phyloP scores from a whole-genome alignment of 2,888 invertebrate species.

The Argyra leucocephala region DNA sequence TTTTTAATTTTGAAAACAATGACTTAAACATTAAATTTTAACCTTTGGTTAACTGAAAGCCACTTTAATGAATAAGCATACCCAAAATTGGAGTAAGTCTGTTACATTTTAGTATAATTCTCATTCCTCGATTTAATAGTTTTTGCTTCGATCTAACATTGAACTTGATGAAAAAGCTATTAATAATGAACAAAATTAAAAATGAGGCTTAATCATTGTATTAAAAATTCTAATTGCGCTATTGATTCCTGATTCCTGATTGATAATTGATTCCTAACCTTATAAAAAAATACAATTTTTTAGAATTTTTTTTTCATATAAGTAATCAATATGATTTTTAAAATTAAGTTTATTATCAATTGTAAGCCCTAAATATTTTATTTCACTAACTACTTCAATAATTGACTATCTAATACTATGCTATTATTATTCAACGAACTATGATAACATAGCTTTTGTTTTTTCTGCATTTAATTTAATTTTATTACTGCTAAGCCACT shows the following conservation, averaged over 20 bases:
- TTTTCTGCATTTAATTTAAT: conserved; percentile 12
- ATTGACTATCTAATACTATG: neutral
- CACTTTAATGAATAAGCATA: conserved; percentile 32
- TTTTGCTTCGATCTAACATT: neutral
- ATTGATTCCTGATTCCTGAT: too few relatives aligned
- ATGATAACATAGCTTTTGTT: conserved; percentile 11
- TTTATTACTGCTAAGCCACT: conserved; percentile 9
- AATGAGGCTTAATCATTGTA: neutral
- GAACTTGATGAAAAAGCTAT: neutral
- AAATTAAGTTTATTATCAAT: conserved; percentile 9
- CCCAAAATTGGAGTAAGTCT: conserved; percentile 25
- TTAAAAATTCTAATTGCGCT: neutral
- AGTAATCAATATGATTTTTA: conserved; percentile 8
- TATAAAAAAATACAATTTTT: conserved; percentile 9
- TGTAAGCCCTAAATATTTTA: conserved; percentile 9
- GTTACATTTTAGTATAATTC: conserved; percentile 11
- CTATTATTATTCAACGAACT: neutral
- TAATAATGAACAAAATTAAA: neutral
- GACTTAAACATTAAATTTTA: neutral
- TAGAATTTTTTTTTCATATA: conserved; percentile 11
- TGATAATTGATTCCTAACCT: conserved; percentile 5
- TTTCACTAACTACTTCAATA: conserved; percentile 8
- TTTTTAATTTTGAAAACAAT: too few relatives aligned
- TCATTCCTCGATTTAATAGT: conserved; percentile 12
- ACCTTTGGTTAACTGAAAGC: neutral